Percentiles rank a stretch among this genome's conserved stretches.
phyloP scores from a whole-genome alignment of 1,140 invertebrate genomes.

The Heliconius himera region DNA sequence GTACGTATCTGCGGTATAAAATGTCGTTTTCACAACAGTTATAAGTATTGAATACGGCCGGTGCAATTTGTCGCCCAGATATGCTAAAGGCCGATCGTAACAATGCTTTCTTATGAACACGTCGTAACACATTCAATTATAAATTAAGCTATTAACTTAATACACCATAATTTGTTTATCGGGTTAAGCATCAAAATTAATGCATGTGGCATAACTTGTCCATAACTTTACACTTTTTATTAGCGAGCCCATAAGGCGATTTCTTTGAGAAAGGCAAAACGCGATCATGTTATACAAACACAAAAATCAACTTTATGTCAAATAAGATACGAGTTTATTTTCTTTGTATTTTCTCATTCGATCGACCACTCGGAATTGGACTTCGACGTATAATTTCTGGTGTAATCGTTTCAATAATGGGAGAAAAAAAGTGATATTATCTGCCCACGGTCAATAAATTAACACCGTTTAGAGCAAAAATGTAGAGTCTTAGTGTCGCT shows the following conservation, averaged over 20 bases:
- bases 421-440: constrained; percentile 80
- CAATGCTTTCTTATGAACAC: constrained; percentile 73
- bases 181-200: constrained; percentile 81
- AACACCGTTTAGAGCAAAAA: constrained; percentile 81
- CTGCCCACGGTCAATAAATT: constrained; percentile 81
- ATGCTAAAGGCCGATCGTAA: constrained; percentile 68
- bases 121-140: constrained; percentile 77
- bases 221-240: constrained; percentile 81
- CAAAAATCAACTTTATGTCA: constrained; percentile 47
- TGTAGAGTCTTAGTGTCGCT: constrained; percentile 79
- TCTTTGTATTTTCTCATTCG: constrained; percentile 26
- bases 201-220: constrained; percentile 79
- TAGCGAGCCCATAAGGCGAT: constrained; percentile 76
- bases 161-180: constrained; percentile 81
- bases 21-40: constrained; percentile 47
- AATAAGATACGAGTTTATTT: constrained; percentile 42
- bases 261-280: constrained; percentile 71
- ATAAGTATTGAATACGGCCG: constrained; percentile 47
- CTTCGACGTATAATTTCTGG: constrained; percentile 78
- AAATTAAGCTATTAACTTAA: constrained; percentile 82
- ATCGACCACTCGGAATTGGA: constrained; percentile 63
- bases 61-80: constrained; percentile 69
- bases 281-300: constrained; percentile 34
- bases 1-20: constrained; percentile 50
- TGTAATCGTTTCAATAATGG: constrained; percentile 81